These are phyloP conservation scores for Holothuria glaberrima DNA, from an alignment of 35 echinoderm and acorn worm genomes.

Conservation along the genomic window DNA sequence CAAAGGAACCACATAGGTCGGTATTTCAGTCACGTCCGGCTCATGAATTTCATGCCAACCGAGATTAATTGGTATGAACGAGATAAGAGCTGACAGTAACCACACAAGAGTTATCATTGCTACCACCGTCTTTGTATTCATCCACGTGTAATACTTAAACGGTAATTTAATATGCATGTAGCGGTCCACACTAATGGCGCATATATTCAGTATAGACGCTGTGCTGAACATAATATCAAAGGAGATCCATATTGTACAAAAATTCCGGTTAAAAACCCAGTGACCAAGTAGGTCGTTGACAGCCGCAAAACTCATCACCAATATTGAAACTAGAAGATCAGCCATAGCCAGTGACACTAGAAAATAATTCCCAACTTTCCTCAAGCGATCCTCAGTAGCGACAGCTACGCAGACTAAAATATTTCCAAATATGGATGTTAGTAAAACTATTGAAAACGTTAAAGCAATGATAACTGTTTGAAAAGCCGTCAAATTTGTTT, in stretches of 20 bases:
- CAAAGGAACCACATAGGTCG: conserved; percentile 2
- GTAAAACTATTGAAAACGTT: conserved; percentile 64
- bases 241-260: conserved; percentile 94
- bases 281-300: conserved; percentile 88
- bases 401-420: conserved; percentile 95
- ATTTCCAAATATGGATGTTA: conserved; percentile 91
- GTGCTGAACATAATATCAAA: conserved; percentile 99
- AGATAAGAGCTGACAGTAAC: conserved; percentile 89
- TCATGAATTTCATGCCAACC: conserved; percentile 73
- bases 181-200: conserved; percentile 92
- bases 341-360: conserved; percentile 98
- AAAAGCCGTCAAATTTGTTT: conserved; percentile 47
- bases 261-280: conserved; percentile 85
- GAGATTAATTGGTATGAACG: conserved; percentile 95
- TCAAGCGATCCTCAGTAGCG: conserved; percentile 84
- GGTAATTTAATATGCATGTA: conserved; percentile 98
- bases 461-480: conserved; percentile 73
- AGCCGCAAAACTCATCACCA: conserved; percentile 94
- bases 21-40: conserved; percentile 18
- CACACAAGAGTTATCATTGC: conserved; percentile 80
- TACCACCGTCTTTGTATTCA: conserved; percentile 78
- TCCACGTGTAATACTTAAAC: conserved; percentile 92
- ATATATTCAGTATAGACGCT: conserved; percentile 96
- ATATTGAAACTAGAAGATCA: conserved; percentile 89
- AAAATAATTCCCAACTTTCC: conserved; percentile 90